Conservation (phyloP, 2,113 vertebrate species). For the Polypterus senegalus region DNA sequence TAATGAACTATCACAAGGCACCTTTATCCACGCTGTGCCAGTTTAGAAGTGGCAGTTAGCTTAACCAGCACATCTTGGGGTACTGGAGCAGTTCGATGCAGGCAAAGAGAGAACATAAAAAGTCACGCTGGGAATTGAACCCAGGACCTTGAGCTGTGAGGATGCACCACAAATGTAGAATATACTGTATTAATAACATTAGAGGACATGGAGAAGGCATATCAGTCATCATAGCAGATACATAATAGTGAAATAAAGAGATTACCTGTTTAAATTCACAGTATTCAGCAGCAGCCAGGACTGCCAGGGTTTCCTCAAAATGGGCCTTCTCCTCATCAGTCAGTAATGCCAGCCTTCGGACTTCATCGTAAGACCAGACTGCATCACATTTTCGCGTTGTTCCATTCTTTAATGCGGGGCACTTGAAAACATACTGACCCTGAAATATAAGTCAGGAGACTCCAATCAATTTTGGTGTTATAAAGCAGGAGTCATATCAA, state of each 20-base stretch:
- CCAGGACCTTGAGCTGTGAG: no score
- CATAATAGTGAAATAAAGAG: background rate
- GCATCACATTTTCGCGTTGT: constrained; percentile 1
- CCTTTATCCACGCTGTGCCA: no score
- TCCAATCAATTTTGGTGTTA: no score
- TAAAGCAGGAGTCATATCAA: no score
- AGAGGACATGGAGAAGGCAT: background rate
- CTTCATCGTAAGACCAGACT: constrained; percentile 9
- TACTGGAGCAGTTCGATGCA: no score
- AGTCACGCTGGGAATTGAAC: no score
- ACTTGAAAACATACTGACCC: constrained; percentile 8
- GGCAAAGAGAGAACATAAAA: no score
- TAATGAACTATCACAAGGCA: no score
- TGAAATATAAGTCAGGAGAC: background rate
- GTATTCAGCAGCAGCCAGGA: constrained; percentile 1
- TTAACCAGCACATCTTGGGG: no score
- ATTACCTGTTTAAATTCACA: constrained; percentile 12
- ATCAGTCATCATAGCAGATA: no score
- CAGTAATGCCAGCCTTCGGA: constrained; percentile 5
- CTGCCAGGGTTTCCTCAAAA: constrained; percentile 12
- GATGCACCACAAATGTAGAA: background rate
- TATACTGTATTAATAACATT: background rate
- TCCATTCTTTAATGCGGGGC: background rate
- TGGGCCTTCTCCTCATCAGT: background rate
- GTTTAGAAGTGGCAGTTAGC: no score